Percentiles rank a stretch among this genome's conserved stretches.
Evolutionary conservation across 2,113 vertebrate genomes (phyloP).

Genomic region (Carassius carassius): DNA sequence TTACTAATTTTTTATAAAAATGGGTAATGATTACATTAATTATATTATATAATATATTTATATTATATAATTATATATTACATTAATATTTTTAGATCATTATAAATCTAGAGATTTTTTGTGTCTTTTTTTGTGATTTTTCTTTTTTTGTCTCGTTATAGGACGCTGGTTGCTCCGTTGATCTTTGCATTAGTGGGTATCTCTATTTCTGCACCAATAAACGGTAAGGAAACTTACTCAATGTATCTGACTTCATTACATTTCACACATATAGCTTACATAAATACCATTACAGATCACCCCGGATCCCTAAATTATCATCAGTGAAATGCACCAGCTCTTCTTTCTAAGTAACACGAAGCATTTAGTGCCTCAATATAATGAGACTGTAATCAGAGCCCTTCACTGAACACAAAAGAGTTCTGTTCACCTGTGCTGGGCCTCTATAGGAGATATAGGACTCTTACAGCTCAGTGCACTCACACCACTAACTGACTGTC

Average conservation of each 20-base stretch:
- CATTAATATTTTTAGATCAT: too few species aligned
- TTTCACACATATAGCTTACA: neutral
- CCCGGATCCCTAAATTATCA: neutral
- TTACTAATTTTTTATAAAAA: neutral
- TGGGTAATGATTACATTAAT: too few species aligned
- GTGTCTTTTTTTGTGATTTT: neutral
- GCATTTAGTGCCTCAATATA: conserved; percentile 26
- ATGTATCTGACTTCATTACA: neutral
- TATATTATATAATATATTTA: too few species aligned
- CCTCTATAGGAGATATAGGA: conserved; percentile 33
- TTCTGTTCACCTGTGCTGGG: conserved; percentile 52
- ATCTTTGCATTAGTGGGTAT: conserved; percentile 53
- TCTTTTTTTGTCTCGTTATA: conserved; percentile 19
- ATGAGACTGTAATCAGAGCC: conserved; percentile 57
- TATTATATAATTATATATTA: too few species aligned
- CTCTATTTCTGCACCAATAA: conserved; percentile 62
- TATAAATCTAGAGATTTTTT: too few species aligned
- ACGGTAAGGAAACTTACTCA: conserved; percentile 62
- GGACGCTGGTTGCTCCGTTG: conserved; percentile 46
- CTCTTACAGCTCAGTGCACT: conserved; percentile 37
- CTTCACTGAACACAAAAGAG: conserved; percentile 42
- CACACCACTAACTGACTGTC: conserved; percentile 17
- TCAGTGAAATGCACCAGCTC: conserved; percentile 33
- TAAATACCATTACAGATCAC: neutral
- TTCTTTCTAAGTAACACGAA: conserved; percentile 44